Base-by-base conservation (phyloP, 2,797 vertebrate genomes). In the Aeoliscus strigatus region DNA sequence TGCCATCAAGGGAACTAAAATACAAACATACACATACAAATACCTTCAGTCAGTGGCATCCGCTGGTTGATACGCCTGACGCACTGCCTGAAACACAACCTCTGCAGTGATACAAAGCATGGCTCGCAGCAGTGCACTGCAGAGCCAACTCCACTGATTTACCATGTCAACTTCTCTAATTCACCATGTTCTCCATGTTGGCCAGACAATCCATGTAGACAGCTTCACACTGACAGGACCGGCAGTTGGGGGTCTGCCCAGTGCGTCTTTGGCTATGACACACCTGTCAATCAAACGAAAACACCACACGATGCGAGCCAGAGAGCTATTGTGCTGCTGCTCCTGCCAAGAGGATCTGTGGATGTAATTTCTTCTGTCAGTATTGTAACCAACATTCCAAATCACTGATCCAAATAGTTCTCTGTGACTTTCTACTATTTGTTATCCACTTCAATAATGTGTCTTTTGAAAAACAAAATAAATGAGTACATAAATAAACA, bases 121-220 rank as follows among this genome's bases (percentile, higher is more conserved):
- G 60, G 74, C 76, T 75, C 60, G 47, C 45, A 68, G 61, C 60
- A 56, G 51, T 27, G 63, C 43, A 40, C 26, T 9, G 48, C 58
- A 27, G 48, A 75, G 82, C 84, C 78, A 83, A 70, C 47, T 80
- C 50, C 47, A 69, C 77, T 82, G 81, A 85, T 85, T 78, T 79
- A 81, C 76, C 81, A 81, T 85, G 81, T 85, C 83, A 82, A 77
- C 83, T 80, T 70, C 79, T 72, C 83, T 85, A 81, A 85, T 85
- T 84, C 83, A 74, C 75, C 78, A 77, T 85, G 83, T 83, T 81
- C 75, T 63, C 73, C 64, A 63, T 73, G 78, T 81, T 86, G 82
- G 84, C 82, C 75, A 83, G 79, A 82, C 79, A 78, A 78, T 82
- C 76, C 65, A 66, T 75, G 79, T 61, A 79, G 79, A 81, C 84